phyloP scores from a whole-genome alignment of 2,797 vertebrate genomes.

The Eulemur rubriventer region DNA sequence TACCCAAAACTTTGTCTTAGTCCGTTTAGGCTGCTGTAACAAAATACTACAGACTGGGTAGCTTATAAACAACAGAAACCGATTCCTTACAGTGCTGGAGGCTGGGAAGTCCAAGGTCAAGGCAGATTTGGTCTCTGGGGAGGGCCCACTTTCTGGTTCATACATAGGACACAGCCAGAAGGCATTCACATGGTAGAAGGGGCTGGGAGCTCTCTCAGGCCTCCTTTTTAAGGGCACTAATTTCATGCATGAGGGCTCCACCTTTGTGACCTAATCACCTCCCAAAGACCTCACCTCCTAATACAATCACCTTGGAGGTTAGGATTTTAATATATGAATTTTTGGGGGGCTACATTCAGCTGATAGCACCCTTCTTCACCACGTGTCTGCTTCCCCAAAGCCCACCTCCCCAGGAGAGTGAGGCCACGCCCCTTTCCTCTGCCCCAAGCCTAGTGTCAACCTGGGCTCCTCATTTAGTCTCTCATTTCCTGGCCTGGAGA shows the following conservation, averaged over 20 bases:
- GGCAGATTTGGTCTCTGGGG: neutral
- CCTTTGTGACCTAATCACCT: neutral
- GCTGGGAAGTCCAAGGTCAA: neutral
- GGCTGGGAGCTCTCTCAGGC: neutral
- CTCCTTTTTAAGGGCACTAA: neutral
- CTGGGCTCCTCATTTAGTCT: neutral
- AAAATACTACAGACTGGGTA: neutral
- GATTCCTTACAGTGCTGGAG: neutral
- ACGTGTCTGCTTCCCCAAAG: neutral
- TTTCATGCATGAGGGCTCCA: neutral
- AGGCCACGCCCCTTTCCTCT: neutral
- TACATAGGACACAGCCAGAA: too few species aligned
- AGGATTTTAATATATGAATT: neutral
- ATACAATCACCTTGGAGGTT: neutral
- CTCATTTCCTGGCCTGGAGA: accelerated
- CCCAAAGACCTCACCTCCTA: neutral
- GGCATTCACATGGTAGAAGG: neutral
- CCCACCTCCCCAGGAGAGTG: neutral
- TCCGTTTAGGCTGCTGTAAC: neutral
- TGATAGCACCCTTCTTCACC: neutral
- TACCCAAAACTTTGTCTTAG: neutral
- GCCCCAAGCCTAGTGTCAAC: too few species aligned
- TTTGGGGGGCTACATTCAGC: too few species aligned
- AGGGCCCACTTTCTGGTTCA: neutral
- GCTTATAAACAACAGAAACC: neutral